Evolutionary conservation across 2,888 invertebrate species (phyloP).

Genomic region (Temnothorax ravouxi): DNA sequence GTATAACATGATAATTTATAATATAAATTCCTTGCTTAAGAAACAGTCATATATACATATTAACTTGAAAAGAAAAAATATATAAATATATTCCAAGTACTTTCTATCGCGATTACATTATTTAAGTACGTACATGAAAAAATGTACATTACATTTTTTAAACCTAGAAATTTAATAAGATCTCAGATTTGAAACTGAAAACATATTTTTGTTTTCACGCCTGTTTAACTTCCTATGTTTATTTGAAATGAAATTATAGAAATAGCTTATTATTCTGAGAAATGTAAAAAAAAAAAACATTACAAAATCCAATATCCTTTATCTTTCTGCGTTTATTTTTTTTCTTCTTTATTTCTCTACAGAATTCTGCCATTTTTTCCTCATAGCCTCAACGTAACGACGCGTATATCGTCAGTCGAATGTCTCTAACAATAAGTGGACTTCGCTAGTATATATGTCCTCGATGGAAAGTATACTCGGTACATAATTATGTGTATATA

Average conservation of each 20-base stretch:
- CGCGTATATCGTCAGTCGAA: slow-evolving; percentile 4
- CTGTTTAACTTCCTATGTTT: not conserved
- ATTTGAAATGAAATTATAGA: not conserved
- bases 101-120: not conserved
- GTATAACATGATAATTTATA: not conserved
- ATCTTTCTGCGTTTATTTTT: not conserved
- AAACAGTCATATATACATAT: not conserved
- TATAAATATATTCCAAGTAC: not conserved
- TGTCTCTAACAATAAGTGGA: not conserved
- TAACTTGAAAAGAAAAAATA: not conserved
- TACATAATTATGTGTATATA: slow-evolving; percentile 1
- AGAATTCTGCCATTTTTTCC: not conserved
- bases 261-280: not conserved
- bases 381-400: not conserved
- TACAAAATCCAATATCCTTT: not conserved
- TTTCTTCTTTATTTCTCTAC: not conserved
- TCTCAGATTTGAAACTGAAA: not conserved
- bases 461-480: slow-evolving; percentile 28
- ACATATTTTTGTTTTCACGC: not conserved
- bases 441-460: not conserved
- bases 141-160: not conserved
- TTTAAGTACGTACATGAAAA: not conserved
- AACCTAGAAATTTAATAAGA: not conserved
- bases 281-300: not conserved
- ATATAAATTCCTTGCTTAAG: not conserved